Evolutionary conservation across 2,888 invertebrate genomes (phyloP), one percentile per base, ranked within the genome.

Genomic region (Oscheius myriophilus): DNA sequence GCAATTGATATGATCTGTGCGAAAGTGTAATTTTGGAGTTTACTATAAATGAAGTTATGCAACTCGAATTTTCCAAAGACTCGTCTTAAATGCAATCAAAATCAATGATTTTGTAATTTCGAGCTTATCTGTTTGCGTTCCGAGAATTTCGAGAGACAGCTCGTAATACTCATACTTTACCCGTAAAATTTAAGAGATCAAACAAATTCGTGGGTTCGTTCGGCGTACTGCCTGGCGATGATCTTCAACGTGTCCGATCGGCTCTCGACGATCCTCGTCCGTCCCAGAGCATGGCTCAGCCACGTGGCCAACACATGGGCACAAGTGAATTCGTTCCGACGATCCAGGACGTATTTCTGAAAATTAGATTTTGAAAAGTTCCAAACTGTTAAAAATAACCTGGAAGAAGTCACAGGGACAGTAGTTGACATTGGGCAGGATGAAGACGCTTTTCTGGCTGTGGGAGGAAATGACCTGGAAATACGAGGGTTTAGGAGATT

Each of bases 271-370:
- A 42, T 21, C 33, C 25, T 55, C 7, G 45, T 39, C 16, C 33
- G 55, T 4, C 46, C 66, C 7, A 66, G 66, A n/a, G 57, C 58
- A 18, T 49, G 18, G 41, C 57, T 58, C 18, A 66, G 7, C 66
- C 66, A 66, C 0, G 66, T 58, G 2, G 66, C 57, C 21, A 66
- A n/a, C 1, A 66, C 49, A 33, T 66, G 66, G 46, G 46, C n/a
- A 57, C 66, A 66, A 9, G 66, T 66, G 66, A 49, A 66, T 7
- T 66, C 66, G 11, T 14, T 33, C 12, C 51, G 33, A 0, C 57
- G 21, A 18, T 26, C 57, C 4, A 66, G 16, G 14, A 57, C 66
- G 16, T 58, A n/a, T 16, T 55, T 58, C 66, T 66, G 18, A 46
- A 66, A 45, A 46, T 25, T 33, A 46, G 9, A 46, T 33, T 45